These are phyloP conservation scores for Acipenser transmontanus DNA, from an alignment of 2,797 vertebrate species.

Conservation along the genomic window DNA sequence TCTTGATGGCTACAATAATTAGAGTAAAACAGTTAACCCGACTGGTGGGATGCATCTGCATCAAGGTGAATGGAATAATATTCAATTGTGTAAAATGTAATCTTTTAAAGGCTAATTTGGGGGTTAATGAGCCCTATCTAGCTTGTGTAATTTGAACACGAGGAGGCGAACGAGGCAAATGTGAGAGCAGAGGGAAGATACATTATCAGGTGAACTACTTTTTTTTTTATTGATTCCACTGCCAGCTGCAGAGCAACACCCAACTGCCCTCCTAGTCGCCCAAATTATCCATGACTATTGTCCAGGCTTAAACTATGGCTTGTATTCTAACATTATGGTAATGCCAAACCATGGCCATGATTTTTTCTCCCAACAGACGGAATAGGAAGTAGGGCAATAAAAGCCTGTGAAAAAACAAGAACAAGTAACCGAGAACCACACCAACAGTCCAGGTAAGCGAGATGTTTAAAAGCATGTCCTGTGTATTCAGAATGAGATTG, in stretches of 20 bases:
- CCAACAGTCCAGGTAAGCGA: no score
- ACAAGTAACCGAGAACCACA: no score
- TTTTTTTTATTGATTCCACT: not conserved
- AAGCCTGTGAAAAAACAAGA: no score
- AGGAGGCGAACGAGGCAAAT: constrained; percentile 18
- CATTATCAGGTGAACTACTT: not conserved
- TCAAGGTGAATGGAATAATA: constrained; percentile 39
- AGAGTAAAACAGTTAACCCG: constrained; percentile 34
- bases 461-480: no score
- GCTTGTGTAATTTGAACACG: constrained; percentile 30
- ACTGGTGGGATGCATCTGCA: constrained; percentile 24
- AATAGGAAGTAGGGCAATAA: no score
- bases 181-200: constrained; percentile 2
- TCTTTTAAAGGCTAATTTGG: constrained; percentile 37
- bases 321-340: no score
- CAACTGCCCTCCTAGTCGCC: not conserved
- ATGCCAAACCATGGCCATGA: no score
- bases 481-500: no score
- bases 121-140: constrained; percentile 34
- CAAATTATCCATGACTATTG: no score
- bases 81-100: constrained; percentile 33
- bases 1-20: constrained; percentile 37
- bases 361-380: no score
- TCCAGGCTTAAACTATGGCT: no score
- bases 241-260: not conserved